Conservation (phyloP, 2,113 vertebrate species). For the Carassius gibelio region DNA sequence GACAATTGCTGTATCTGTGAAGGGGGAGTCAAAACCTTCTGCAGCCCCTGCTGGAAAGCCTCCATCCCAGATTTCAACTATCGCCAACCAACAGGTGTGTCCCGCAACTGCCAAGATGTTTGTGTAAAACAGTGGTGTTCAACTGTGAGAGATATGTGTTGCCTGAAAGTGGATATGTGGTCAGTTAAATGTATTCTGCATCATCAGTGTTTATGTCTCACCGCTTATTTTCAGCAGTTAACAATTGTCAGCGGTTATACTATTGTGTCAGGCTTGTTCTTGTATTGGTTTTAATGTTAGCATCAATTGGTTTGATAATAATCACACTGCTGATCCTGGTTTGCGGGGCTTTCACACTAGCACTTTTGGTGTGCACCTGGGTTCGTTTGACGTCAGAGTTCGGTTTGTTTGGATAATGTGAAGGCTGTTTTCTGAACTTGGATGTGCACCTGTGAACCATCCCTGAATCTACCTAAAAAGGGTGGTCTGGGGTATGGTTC, state of each 20-base stretch:
- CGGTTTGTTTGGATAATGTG: too few species aligned
- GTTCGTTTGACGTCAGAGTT: too few species aligned
- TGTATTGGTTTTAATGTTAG: neutral
- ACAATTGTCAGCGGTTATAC: neutral
- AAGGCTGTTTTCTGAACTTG: too few species aligned
- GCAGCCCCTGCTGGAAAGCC: conserved; percentile 59
- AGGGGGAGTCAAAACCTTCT: conserved; percentile 60
- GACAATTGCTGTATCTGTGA: conserved; percentile 53
- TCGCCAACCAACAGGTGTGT: conserved; percentile 67
- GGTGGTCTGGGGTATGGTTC: too few species aligned
- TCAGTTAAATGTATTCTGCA: neutral
- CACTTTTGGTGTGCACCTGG: too few species aligned
- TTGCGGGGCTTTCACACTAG: too few species aligned
- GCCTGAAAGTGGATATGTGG: neutral
- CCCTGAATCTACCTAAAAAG: too few species aligned
- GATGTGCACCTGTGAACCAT: too few species aligned
- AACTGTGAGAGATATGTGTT: conserved; percentile 1
- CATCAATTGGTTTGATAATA: neutral
- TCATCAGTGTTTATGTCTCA: neutral
- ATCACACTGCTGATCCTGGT: neutral
- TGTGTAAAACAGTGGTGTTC: neutral
- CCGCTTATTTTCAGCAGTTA: neutral
- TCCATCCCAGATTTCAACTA: conserved; percentile 49
- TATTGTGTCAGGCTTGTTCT: neutral
- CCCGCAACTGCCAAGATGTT: neutral